Evolutionary conservation across 92 coral and sea anemone genomes (phyloP), one percentile per base, ranked within the genome.

Genomic region (Ricordea florida): DNA sequence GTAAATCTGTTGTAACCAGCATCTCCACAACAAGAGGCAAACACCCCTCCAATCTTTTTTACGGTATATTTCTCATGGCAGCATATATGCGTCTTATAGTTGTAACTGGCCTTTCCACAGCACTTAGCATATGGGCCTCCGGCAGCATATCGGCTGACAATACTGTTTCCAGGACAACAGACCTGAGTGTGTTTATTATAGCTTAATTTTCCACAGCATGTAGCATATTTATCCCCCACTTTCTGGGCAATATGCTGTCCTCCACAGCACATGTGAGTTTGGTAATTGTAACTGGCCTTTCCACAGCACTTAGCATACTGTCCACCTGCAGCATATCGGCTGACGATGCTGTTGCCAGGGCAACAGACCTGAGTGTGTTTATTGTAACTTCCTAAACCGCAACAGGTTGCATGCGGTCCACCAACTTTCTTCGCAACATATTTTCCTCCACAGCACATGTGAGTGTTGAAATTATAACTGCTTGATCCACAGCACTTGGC

Each of bases 51-150:
- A 10, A 17, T 57, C n/a, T 25, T 57, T 24, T 21, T 67, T 13
- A n/a, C 17, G 22, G 56, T 37, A 20, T 46, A 33, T 29, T 36
- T 70, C 11, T 44, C 37, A 35, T 71, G 41, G 44, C 85, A 79
- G 32, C 84, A 78, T 16, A 52, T 36, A 21, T 78, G 84, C 27
- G 84, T 78, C 9, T 25, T 23, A 10, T 16, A 57, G 31, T 78
- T 69, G 66, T 69, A 78, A 55, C 79, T 50, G 4, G 65, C 36
- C 10, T 46, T 66, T 32, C 50, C 79, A 68, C 84, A 78, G 13
- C 84, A 78, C 38, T 35, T 80, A 15, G 79, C 40, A 27, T 40
- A 25, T 18, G 40, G 16, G 1, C 14, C 68, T 2, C 47, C 51
- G n/a, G n/a, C n/a, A n/a, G n/a, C n/a, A n/a, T n/a, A n/a, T n/a